Evolutionary conservation across 2,888 invertebrate genomes (phyloP), one percentile per base, ranked within the genome.

Genomic region (Caenorhabditis imperialis): DNA sequence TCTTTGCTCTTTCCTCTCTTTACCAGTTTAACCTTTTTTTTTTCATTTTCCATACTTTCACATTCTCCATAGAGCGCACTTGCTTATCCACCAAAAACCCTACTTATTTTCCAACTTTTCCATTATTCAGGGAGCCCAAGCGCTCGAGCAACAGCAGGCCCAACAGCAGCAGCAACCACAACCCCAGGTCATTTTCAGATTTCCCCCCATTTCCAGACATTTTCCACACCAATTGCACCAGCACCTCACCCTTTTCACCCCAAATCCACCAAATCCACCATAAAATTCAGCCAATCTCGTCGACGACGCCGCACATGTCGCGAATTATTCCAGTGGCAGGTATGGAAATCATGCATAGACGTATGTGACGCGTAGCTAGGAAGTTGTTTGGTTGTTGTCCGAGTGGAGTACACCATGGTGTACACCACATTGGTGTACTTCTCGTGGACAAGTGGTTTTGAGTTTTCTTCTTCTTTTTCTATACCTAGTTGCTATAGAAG

Each of bases 311-410:
- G n/a, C 73, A 73, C 18, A 50, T 73, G 73, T 37, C 77, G 20
- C 77, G 77, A 42, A 79, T 82, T 53, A 84, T 83, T 53, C 83
- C 83, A 10, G 62, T 84, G 42, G 65, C 79, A 45, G 71, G 79
- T 51, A 83, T 84, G 83, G 78, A 81, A 67, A 69, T 77, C 40
- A 78, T 82, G 67, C 77, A 75, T 65, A 75, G 79, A 69, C 81
- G 83, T 83, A 74, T 73, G 81, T 76, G 45, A 14, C 7, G n/a
- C n/a, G n/a, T n/a, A n/a, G n/a, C n/a, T n/a, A n/a, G n/a, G n/a
- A n/a, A n/a, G n/a, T n/a, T n/a, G n/a, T n/a, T n/a, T n/a, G n/a
- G n/a, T n/a, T n/a, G n/a, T n/a, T n/a, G n/a, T n/a, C n/a, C n/a
- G n/a, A 30, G 30, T 30, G 10, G 30, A 30, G 30, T 10, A 30